Base-by-base conservation (phyloP, 2,888 invertebrate species). In the Apotomis betuletana region DNA sequence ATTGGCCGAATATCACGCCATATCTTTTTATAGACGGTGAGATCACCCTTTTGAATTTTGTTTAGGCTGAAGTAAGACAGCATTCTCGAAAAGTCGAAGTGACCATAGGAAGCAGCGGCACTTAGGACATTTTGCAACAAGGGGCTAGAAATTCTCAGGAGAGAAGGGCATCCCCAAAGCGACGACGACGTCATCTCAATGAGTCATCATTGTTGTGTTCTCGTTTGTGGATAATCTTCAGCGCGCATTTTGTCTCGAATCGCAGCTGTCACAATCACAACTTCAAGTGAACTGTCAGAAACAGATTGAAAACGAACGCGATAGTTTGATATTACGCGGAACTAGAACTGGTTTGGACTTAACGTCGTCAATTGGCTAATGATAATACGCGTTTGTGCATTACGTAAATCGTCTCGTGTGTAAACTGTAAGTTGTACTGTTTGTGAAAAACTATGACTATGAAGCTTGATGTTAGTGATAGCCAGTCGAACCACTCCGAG, bases 401-500 rank as follows among this genome's bases (percentile, higher is more conserved):
- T 88, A 87, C 86, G 86, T 85, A 83, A 85, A 83, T 77, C 69
- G 6, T 44, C 62, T 70, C 46, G 63, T 58, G 81, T 81, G 81
- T 77, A 77, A 76, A 75, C 80, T 77, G 77, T 77, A 77, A 76
- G 75, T 80, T 77, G 77, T 70, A 77, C 76, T 76, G 60, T 76
- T 86, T 79, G 78, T 78, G 75, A 74, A 78, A 85, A 82, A 87
- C 87, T 85, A 91, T 91, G 91, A 91, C 89, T 84, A 95, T 95
- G 95, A 95, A 94, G 93, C 89, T 94, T 77, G 95, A 95, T 83
- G 91, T 94, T 73, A 94, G 94, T 87, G 95, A 95, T 84, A 93
- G 90, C 78, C 91, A 94, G 77, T 94, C 94, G 77, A 94, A 94
- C 85, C 94, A 94, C 83, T 94, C 94, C 73, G 94, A 94, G 87